Percentiles rank a stretch among this genome's conserved stretches.
These are phyloP conservation scores for Deroplatys truncata DNA, from an alignment of 2,888 invertebrate species.

Conservation along the genomic window DNA sequence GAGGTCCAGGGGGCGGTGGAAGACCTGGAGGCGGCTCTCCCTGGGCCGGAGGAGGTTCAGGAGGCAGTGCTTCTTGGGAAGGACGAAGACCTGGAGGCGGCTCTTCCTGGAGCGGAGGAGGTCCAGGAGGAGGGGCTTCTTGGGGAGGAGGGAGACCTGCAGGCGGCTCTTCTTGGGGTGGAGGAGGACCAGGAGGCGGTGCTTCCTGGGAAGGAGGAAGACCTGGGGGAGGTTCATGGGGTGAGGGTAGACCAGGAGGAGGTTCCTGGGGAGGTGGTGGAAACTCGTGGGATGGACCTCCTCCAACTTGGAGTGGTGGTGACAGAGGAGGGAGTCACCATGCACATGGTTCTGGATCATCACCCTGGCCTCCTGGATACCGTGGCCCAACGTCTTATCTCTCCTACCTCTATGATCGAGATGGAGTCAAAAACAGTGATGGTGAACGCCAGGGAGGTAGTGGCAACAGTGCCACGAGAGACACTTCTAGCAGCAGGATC, in stretches of 20 bases:
- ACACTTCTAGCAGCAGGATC: neutral
- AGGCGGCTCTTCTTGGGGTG: neutral
- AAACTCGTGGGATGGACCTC: neutral
- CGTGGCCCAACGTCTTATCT: constrained; percentile 24
- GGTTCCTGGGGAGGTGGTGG: neutral
- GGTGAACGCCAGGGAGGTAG: neutral
- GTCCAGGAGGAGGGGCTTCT: neutral
- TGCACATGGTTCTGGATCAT: neutral
- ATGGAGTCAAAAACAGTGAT: neutral
- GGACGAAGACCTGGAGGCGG: neutral
- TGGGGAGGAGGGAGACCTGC: neutral
- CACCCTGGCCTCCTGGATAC: constrained; percentile 6
- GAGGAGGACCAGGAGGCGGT: neutral
- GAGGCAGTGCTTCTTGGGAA: neutral
- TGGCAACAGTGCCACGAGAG: neutral
- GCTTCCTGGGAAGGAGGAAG: neutral
- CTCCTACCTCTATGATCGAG: constrained; percentile 28
- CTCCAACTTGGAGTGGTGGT: neutral
- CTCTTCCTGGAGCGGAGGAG: neutral
- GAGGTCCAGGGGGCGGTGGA: neutral
- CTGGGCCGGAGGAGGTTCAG: neutral
- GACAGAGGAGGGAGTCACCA: no score
- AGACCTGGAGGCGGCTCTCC: neutral
- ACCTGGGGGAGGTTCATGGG: neutral
- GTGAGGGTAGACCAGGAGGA: neutral